These are phyloP conservation scores for Margarornis squamiger DNA, from an alignment of 2,797 vertebrate genomes.

Conservation along the genomic window DNA sequence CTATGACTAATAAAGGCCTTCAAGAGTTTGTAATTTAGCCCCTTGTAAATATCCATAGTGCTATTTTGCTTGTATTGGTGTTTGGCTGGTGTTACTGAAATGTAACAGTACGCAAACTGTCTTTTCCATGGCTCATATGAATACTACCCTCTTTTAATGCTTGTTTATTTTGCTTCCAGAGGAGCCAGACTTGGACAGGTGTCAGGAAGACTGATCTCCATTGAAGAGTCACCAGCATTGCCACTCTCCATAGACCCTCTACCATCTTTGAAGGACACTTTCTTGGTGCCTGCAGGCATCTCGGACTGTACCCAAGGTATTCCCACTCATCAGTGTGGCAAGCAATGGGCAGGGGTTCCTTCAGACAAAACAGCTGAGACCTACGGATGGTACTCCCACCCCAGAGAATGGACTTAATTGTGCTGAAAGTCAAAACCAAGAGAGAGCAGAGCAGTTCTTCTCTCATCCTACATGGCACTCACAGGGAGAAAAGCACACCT, in stretches of 20 bases:
- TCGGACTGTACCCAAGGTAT: background rate
- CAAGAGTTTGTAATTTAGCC: background rate
- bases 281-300: background rate
- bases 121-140: background rate
- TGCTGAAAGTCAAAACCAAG: background rate
- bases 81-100: background rate
- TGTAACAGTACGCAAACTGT: background rate
- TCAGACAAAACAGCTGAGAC: background rate
- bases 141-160: background rate
- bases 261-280: background rate
- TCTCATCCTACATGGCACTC: background rate
- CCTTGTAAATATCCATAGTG: background rate
- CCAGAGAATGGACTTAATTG: background rate
- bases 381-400: background rate
- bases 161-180: background rate
- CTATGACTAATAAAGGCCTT: background rate
- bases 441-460: background rate
- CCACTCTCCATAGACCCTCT: background rate
- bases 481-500: background rate
- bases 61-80: background rate
- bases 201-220: background rate
- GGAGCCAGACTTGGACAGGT: background rate
- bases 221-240: background rate
- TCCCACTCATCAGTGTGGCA: background rate
- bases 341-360: background rate